Evolutionary conservation across 2,113 vertebrate genomes (phyloP).

Genomic region (Plectropomus leopardus): DNA sequence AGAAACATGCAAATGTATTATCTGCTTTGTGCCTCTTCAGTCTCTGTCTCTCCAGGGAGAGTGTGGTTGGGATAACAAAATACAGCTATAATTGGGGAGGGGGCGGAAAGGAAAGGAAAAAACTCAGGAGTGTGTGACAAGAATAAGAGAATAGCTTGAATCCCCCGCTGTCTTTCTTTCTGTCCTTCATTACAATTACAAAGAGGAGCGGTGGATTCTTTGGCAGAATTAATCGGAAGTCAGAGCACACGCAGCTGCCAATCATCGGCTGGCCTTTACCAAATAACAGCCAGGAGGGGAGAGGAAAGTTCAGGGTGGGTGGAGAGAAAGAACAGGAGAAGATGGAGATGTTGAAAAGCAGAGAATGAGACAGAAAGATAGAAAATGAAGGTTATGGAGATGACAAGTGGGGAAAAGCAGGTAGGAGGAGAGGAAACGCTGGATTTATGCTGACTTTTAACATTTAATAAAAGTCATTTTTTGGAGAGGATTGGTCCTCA

Average conservation of each 20-base stretch:
- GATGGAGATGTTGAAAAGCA: not conserved
- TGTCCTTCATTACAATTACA: slow-evolving; percentile 28
- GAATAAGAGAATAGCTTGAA: slow-evolving; percentile 8
- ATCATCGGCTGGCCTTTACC: slow-evolving; percentile 49
- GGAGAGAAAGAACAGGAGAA: not conserved
- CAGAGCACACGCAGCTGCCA: slow-evolving; percentile 21
- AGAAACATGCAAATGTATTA: slow-evolving; percentile 48
- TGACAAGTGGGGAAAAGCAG: not conserved
- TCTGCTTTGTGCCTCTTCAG: slow-evolving; percentile 35
- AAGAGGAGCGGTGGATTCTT: slow-evolving; percentile 24
- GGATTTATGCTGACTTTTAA: slow-evolving; percentile 26
- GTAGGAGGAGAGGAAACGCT: not conserved
- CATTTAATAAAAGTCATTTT: slow-evolving; percentile 55
- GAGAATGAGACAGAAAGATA: not conserved
- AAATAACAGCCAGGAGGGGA: not conserved
- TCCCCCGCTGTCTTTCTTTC: slow-evolving; percentile 10
- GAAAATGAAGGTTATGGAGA: not conserved
- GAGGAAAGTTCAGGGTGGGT: not conserved
- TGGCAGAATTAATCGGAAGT: slow-evolving; percentile 37
- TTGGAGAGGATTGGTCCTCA: slow-evolving; percentile 30
- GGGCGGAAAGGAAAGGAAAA: not conserved
- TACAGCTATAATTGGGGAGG: slow-evolving; percentile 45
- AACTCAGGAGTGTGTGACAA: slow-evolving; percentile 23
- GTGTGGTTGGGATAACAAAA: slow-evolving; percentile 33
- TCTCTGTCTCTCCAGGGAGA: slow-evolving; percentile 34